phyloP scores from a whole-genome alignment of 2,797 vertebrate genomes.

The Tiaroga cobitis region DNA sequence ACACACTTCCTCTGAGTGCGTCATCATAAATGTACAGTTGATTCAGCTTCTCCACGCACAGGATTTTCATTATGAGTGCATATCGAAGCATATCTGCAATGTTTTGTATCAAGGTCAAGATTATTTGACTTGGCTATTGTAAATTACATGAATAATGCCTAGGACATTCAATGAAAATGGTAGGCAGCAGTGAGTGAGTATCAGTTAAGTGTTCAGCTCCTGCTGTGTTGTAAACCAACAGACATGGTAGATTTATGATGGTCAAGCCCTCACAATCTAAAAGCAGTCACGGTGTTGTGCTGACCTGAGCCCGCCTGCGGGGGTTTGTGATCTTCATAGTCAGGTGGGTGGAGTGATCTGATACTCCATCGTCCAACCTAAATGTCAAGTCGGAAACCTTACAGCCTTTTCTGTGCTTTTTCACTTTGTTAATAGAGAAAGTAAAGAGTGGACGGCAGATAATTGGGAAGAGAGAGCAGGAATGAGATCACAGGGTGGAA shows the following conservation, averaged over 20 bases:
- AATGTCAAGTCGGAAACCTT: constrained; percentile 19
- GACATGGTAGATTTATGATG: constrained; percentile 40
- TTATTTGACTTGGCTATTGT: constrained; percentile 4
- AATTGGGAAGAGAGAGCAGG: not conserved
- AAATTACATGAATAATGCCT: constrained; percentile 21
- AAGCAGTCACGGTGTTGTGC: constrained; percentile 22
- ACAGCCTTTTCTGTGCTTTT: not conserved
- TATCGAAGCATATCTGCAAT: not conserved
- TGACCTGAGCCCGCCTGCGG: constrained; percentile 3
- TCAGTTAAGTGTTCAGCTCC: constrained; percentile 56
- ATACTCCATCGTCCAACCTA: not conserved
- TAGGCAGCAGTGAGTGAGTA: constrained; percentile 28
- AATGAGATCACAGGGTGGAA: not conserved
- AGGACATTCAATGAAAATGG: constrained; percentile 11
- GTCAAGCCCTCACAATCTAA: constrained; percentile 30
- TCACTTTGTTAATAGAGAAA: not conserved
- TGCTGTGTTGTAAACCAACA: constrained; percentile 5
- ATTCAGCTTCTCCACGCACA: constrained; percentile 11
- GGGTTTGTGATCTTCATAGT: constrained; percentile 5
- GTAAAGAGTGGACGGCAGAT: not conserved
- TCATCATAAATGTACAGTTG: constrained; percentile 25
- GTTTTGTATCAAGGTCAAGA: constrained; percentile 19
- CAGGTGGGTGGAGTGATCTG: not conserved
- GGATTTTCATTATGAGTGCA: not conserved
- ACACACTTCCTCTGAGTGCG: constrained; percentile 2